These are phyloP conservation scores for Acipenser oxyrinchus DNA, from an alignment of 2,797 vertebrate species.

Conservation along the genomic window DNA sequence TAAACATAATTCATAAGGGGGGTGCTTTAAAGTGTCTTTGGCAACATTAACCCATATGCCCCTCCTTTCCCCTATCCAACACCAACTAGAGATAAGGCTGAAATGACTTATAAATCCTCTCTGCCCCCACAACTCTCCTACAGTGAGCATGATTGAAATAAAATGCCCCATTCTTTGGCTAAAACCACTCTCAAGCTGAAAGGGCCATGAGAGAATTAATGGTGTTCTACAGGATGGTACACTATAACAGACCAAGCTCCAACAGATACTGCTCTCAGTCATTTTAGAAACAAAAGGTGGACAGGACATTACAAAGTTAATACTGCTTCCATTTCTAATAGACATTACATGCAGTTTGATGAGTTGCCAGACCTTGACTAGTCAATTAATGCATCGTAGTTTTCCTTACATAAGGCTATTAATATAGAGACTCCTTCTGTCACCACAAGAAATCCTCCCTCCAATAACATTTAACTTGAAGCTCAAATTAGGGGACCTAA, in stretches of 20 bases:
- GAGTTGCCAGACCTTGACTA: slow-evolving; percentile 4
- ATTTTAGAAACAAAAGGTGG: not conserved
- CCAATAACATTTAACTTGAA: not conserved
- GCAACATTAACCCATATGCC: slow-evolving; percentile 1
- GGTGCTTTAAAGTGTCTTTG: not conserved
- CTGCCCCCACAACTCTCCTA: not conserved
- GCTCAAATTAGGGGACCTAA: not conserved
- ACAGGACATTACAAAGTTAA: not conserved
- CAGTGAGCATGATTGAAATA: not conserved
- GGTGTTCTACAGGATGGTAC: not conserved
- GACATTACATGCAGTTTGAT: not conserved
- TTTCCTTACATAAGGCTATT: not conserved
- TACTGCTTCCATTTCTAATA: not conserved
- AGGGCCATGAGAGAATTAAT: slow-evolving; percentile 2
- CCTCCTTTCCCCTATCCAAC: not conserved
- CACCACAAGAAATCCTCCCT: not conserved
- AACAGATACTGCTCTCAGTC: not conserved
- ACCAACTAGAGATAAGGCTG: slow-evolving; percentile 1
- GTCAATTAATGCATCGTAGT: not conserved
- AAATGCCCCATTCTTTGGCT: not conserved
- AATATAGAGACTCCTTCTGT: not conserved
- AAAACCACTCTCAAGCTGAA: not conserved
- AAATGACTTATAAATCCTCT: slow-evolving; percentile 6
- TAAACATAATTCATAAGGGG: too few relatives aligned
- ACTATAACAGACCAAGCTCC: not conserved